These are phyloP conservation scores for Choreutis nemorana DNA, from an alignment of 2,888 invertebrate genomes.

Conservation along the genomic window DNA sequence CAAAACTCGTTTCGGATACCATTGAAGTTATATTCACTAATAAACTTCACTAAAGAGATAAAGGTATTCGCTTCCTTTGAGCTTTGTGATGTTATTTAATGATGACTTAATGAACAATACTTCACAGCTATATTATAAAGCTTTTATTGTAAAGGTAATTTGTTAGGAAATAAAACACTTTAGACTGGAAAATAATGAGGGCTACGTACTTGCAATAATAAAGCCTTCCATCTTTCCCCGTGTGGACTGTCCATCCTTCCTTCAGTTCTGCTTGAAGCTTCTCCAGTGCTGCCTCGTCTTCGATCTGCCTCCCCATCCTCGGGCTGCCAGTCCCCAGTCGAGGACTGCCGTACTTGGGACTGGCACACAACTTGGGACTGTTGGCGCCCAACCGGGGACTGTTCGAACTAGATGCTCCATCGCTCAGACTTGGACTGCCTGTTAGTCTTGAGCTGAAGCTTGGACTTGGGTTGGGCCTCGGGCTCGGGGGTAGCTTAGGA, in stretches of 20 bases:
- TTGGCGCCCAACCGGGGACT: conserved; percentile 21
- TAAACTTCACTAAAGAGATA: too few species aligned
- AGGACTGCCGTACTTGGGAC: conserved; percentile 44
- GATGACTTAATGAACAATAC: too few species aligned
- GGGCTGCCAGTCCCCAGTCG: conserved; percentile 55
- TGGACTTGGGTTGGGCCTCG: conserved; percentile 34
- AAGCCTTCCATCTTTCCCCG: conserved; percentile 79
- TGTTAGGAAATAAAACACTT: background rate
- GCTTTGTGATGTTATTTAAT: too few species aligned
- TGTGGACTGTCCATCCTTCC: conserved; percentile 82
- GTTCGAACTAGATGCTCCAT: conserved; percentile 33
- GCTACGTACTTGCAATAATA: conserved; percentile 86
- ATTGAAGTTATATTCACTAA: too few species aligned
- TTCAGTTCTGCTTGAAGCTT: conserved; percentile 68
- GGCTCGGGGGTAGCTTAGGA: conserved; percentile 40
- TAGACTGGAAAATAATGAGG: background rate
- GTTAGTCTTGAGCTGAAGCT: conserved; percentile 26
- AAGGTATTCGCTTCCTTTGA: too few species aligned
- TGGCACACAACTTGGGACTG: conserved; percentile 34
- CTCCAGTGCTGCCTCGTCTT: conserved; percentile 58
- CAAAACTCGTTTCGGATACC: too few species aligned
- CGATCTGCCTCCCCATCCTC: conserved; percentile 26
- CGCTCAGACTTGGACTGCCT: conserved; percentile 36
- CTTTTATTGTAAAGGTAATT: background rate
- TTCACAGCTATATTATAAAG: too few species aligned